Base-by-base conservation (phyloP, 2,113 vertebrate genomes). In the Myxocyprinus asiaticus region DNA sequence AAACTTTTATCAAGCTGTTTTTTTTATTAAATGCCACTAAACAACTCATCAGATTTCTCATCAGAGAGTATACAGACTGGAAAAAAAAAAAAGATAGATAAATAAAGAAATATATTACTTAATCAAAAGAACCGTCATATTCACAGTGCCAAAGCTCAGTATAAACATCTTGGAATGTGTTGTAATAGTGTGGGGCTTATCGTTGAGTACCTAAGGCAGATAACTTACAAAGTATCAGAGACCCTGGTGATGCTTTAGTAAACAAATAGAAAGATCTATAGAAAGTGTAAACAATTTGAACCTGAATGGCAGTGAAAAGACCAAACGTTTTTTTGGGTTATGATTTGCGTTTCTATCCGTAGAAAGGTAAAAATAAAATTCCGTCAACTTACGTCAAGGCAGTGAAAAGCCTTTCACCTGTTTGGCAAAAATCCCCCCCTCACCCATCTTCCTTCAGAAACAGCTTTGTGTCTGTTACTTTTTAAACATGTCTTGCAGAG, bases 401-500 rank as follows among this genome's bases (percentile, higher is more conserved):
- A 81, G 85, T 85, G 85, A 81, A 90, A 89, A 91, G 90, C 88
- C 90, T 86, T 86, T 84, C 90, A 89, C 81, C 11, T 83, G 82
- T 88, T 89, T 85, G 78, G 88, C 82, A 83, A 86, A 48, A 80
- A 70, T 22, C 80, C 58, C 82, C 9, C 11, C 64, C 11, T 44
- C 64, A 43, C 87, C 83, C 77, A 67, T 50, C 66, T 69, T 10
- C 53, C 56, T 73, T 7, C 42, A 15, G 74, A 68, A 53, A 71
- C 50, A 62, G 67, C 73, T 69, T 33, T 3, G 77, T 86, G 84
- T 77, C 43, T 69, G 88, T 94, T 96, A 99, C 95, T 99, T 99
- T 94, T 98, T 98, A 91, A 99, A 98, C 95, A 99, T 98, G 93
- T 99, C 98, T 91, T 98, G 98, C 82, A 99, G 94, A 0, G 97